A percentile compares a stretch with the other conserved stretches of the same genome.
Evolutionary conservation across 2,113 vertebrate species (phyloP).

Genomic region (Ardeotis arabs): DNA sequence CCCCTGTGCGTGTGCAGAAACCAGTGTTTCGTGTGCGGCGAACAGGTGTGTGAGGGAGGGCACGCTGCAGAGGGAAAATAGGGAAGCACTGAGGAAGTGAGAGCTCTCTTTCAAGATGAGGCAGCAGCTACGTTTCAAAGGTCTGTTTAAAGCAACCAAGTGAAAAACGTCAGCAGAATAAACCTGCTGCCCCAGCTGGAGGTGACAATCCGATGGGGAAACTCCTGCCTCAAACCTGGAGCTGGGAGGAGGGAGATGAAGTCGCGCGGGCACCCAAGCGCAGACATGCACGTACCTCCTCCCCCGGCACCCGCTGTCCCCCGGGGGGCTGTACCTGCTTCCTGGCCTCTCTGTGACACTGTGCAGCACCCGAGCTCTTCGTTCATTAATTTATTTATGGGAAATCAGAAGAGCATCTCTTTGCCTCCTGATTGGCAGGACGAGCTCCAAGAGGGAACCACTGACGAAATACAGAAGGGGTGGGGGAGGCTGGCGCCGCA

Average conservation of each 20-base stretch:
- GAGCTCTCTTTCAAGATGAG: neutral
- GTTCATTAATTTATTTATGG: neutral
- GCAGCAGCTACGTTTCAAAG: neutral
- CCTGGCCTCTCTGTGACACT: neutral
- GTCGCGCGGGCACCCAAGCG: neutral
- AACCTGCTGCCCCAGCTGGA: neutral
- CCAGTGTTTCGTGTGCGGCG: neutral
- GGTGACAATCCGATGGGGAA: neutral
- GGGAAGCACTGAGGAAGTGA: neutral
- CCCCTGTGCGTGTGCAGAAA: neutral
- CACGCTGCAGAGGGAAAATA: neutral
- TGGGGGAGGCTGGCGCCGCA: neutral
- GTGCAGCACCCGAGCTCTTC: neutral
- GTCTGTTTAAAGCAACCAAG: neutral
- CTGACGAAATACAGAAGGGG: neutral
- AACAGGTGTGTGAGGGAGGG: neutral
- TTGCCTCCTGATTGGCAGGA: neutral
- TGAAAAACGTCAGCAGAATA: neutral
- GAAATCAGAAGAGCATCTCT: conserved; percentile 9
- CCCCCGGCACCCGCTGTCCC: neutral
- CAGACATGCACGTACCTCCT: neutral
- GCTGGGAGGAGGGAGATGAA: neutral
- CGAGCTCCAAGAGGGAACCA: conserved; percentile 11
- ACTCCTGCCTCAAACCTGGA: neutral
- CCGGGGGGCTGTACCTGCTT: neutral